A percentile compares a stretch with the other conserved stretches of the same genome.
Evolutionary conservation across 2,113 vertebrate species (phyloP).

Genomic region (Anas platyrhynchos): DNA sequence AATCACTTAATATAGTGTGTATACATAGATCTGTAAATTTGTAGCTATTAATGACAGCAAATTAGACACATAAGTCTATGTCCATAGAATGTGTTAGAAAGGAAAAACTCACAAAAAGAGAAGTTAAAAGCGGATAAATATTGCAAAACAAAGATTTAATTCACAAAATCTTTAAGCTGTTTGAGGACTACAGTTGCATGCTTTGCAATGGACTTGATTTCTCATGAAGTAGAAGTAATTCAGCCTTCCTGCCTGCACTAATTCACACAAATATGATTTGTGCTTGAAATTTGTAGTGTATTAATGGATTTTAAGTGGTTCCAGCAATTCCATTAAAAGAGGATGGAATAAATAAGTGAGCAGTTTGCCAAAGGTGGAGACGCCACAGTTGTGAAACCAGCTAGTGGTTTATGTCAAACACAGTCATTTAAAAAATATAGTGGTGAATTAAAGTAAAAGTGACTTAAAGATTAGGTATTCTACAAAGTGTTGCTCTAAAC

Average conservation of each 20-base stretch:
- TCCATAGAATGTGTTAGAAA: neutral
- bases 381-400: slow-evolving; percentile 51
- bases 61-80: neutral
- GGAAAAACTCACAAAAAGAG: neutral
- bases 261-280: neutral
- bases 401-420: slow-evolving; percentile 69
- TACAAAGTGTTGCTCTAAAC: slow-evolving; percentile 23
- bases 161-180: neutral
- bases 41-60: neutral
- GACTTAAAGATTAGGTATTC: slow-evolving; percentile 26
- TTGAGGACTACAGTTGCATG: neutral
- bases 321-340: slow-evolving; percentile 68
- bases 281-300: slow-evolving; percentile 31
- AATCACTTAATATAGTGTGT: neutral
- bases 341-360: slow-evolving; percentile 2
- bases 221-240: neutral
- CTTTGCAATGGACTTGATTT: neutral
- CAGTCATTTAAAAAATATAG: slow-evolving; percentile 9
- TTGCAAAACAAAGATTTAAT: neutral
- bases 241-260: neutral
- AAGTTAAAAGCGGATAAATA: neutral
- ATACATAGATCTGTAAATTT: neutral
- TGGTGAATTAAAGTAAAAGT: slow-evolving; percentile 55
- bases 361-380: slow-evolving; percentile 58
- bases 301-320: slow-evolving; percentile 65